Conservation (phyloP, 2,888 invertebrate species). For the Epinotia nisella region DNA sequence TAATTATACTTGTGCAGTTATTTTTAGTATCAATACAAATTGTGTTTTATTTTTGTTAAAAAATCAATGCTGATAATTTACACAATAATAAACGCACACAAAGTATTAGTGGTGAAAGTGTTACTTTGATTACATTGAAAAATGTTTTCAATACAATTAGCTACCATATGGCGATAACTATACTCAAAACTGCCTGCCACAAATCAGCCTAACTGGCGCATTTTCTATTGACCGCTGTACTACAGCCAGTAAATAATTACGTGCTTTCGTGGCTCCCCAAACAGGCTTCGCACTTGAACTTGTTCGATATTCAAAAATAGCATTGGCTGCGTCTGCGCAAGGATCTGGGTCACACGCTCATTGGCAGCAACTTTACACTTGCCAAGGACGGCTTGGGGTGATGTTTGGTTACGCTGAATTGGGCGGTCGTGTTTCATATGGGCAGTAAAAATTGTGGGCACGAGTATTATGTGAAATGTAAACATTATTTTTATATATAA, state of each 20-base stretch:
- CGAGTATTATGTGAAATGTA: neutral
- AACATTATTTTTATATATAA: neutral
- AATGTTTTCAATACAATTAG: too few relatives aligned
- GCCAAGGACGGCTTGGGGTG: constrained; percentile 65
- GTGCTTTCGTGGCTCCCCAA: constrained; percentile 2
- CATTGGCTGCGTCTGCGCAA: constrained; percentile 57
- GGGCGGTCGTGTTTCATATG: constrained; percentile 27
- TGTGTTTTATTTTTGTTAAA: too few relatives aligned
- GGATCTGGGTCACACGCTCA: constrained; percentile 80
- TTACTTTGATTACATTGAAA: too few relatives aligned
- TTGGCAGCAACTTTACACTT: constrained; percentile 73
- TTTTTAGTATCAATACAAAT: too few relatives aligned
- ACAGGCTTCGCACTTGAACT: constrained; percentile 65
- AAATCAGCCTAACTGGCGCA: neutral
- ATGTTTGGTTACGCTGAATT: constrained; percentile 28
- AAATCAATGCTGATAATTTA: too few relatives aligned
- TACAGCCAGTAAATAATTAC: neutral
- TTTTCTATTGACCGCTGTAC: neutral
- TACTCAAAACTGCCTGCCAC: too few relatives aligned
- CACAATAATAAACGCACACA: too few relatives aligned
- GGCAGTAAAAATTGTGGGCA: constrained; percentile 6
- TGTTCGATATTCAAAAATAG: constrained; percentile 75
- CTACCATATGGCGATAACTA: too few relatives aligned
- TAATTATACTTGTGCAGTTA: too few relatives aligned
- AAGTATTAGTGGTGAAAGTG: too few relatives aligned